phyloP scores from a whole-genome alignment of 2,113 vertebrate species.

The Stomatorhinus ivindoensis region DNA sequence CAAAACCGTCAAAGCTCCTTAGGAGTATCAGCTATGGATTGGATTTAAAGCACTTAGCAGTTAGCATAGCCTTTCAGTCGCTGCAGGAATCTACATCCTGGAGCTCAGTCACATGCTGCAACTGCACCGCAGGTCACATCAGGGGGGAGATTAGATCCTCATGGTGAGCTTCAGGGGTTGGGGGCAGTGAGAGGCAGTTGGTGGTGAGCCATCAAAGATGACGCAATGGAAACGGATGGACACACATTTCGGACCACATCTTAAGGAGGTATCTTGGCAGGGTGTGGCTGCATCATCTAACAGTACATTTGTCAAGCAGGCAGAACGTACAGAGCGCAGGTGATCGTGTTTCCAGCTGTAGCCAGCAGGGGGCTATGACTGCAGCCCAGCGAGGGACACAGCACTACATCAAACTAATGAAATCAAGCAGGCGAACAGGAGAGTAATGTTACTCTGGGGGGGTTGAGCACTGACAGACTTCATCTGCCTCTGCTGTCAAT shows the following conservation, averaged over 20 bases:
- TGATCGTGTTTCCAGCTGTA: neutral
- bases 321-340: neutral
- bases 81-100: neutral
- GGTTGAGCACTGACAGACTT: neutral
- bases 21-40: neutral
- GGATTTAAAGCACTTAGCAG: neutral
- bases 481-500: neutral
- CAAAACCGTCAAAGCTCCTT: neutral
- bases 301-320: neutral
- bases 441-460: neutral
- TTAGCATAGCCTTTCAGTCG: neutral
- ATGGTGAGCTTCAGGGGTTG: neutral
- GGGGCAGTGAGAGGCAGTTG: neutral
- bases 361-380: neutral
- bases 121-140: neutral
- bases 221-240: neutral
- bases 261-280: neutral
- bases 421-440: neutral
- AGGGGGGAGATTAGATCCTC: neutral
- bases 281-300: neutral
- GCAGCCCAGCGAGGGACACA: neutral
- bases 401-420: neutral
- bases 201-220: neutral
- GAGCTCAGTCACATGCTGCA: neutral
- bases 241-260: neutral